These are phyloP conservation scores for Tetragonisca angustula DNA, from an alignment of 2,888 invertebrate species.

Conservation along the genomic window DNA sequence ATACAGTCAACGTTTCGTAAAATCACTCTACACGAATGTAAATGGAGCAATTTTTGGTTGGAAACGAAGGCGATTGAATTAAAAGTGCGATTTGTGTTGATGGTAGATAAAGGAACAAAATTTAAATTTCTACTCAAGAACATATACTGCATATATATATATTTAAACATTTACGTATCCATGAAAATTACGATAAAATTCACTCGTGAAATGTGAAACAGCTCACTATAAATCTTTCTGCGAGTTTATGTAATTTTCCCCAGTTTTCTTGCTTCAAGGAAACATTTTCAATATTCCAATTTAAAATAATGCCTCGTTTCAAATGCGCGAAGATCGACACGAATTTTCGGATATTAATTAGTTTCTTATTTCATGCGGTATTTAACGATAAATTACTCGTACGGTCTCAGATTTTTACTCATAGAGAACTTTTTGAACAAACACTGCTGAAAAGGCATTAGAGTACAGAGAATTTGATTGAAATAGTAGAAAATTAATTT, in stretches of 20 bases:
- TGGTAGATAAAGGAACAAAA: not conserved
- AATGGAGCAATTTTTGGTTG: too few relatives aligned
- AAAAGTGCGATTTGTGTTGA: not conserved
- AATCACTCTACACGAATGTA: too few relatives aligned
- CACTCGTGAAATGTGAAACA: too few relatives aligned
- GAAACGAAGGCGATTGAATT: not conserved
- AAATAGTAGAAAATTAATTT: too few relatives aligned
- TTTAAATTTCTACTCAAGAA: not conserved
- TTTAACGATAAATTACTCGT: too few relatives aligned
- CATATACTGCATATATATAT: not conserved
- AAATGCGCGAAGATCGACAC: not conserved
- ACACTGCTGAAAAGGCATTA: too few relatives aligned
- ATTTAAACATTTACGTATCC: not conserved
- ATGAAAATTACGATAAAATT: too few relatives aligned
- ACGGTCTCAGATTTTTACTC: too few relatives aligned
- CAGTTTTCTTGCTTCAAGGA: not conserved
- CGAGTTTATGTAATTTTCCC: accelerated
- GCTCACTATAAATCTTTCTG: not conserved
- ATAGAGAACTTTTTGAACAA: too few relatives aligned
- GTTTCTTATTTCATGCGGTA: too few relatives aligned
- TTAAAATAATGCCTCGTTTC: not conserved
- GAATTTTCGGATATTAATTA: too few relatives aligned
- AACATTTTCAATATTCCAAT: not conserved
- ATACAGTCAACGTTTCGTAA: not conserved
- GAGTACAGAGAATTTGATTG: too few relatives aligned